Conservation (phyloP, 2,888 invertebrate genomes). For the Boloria selene region DNA sequence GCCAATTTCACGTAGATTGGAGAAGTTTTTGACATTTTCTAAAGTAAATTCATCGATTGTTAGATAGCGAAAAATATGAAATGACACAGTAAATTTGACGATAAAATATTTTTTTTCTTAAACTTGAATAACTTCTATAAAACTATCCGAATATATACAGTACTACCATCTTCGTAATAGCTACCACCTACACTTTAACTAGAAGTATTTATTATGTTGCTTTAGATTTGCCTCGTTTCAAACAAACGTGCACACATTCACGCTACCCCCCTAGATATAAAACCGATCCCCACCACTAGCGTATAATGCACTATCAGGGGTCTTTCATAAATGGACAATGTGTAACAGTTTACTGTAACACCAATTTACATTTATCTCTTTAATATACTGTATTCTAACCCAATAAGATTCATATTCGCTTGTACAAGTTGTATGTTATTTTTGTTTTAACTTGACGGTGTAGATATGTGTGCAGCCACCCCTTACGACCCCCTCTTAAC, state of each 20-base stretch:
- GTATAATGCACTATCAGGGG: slow-evolving; percentile 57
- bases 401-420: slow-evolving; percentile 46
- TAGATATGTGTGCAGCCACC: slow-evolving; percentile 40
- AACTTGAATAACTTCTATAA: background rate
- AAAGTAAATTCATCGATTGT: no score
- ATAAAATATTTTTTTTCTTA: no score
- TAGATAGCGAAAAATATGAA: no score
- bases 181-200: slow-evolving; percentile 4
- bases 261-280: slow-evolving; percentile 48
- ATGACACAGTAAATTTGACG: no score
- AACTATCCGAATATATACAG: slow-evolving; percentile 9
- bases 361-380: slow-evolving; percentile 38
- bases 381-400: background rate
- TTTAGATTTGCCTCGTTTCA: slow-evolving; percentile 48
- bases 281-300: slow-evolving; percentile 46
- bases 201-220: slow-evolving; percentile 47
- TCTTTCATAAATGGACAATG: slow-evolving; percentile 62
- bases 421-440: slow-evolving; percentile 15
- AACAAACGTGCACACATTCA: slow-evolving; percentile 50
- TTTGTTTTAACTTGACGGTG: slow-evolving; percentile 47
- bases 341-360: slow-evolving; percentile 43
- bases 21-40: no score
- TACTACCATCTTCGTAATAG: slow-evolving; percentile 6
- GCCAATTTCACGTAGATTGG: no score
- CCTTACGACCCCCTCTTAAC: slow-evolving; percentile 42